Evolutionary conservation across 2,113 vertebrate genomes (phyloP).

Genomic region (Ivindomyrus marchei): DNA sequence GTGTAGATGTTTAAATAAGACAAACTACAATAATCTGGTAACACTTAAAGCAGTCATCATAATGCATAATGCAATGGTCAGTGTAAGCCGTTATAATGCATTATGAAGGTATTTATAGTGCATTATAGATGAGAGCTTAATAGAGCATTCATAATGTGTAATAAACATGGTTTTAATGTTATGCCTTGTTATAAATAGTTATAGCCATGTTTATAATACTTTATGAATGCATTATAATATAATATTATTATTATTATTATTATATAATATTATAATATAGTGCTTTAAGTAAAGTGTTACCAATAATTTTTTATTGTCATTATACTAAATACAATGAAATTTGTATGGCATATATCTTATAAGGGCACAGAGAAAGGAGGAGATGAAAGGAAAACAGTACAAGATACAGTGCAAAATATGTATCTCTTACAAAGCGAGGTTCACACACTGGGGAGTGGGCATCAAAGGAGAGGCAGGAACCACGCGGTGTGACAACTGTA

Average conservation of each 20-base stretch:
- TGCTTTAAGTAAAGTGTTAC: background rate
- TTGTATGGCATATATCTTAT: background rate
- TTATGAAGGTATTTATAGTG: background rate
- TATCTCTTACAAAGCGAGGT: background rate
- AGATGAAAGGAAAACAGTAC: background rate
- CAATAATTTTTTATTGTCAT: background rate
- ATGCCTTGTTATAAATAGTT: background rate
- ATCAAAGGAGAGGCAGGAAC: background rate
- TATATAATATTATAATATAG: too few relatives aligned
- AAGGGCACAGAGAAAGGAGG: background rate
- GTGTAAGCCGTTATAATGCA: background rate
- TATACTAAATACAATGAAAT: background rate
- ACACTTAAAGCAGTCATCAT: background rate
- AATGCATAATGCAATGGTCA: background rate
- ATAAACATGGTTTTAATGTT: background rate
- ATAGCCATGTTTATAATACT: background rate
- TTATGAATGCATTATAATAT: background rate
- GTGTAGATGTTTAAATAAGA: background rate
- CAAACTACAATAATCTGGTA: background rate
- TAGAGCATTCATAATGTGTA: background rate
- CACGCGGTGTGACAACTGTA: background rate
- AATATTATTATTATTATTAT: too few relatives aligned
- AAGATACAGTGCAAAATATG: background rate
- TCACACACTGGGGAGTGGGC: background rate
- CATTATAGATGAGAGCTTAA: background rate